These are phyloP conservation scores for Hemithea aestivaria DNA, from an alignment of 2,888 invertebrate species.

Conservation along the genomic window DNA sequence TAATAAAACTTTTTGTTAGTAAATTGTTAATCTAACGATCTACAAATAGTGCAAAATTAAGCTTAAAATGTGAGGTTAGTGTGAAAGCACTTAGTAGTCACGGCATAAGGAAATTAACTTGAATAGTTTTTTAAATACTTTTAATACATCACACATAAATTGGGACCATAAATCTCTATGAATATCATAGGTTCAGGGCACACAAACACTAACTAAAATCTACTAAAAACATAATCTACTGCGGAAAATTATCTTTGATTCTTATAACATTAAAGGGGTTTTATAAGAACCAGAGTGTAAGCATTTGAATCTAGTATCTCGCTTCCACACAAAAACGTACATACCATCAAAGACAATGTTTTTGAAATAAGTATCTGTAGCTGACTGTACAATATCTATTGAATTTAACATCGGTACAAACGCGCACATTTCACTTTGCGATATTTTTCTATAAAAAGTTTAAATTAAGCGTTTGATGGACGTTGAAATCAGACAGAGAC, in stretches of 20 bases:
- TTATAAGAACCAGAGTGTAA: constrained; percentile 6
- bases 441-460: too few relatives aligned
- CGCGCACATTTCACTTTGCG: too few relatives aligned
- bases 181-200: too few relatives aligned
- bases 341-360: not conserved
- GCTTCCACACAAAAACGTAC: not conserved
- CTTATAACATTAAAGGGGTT: not conserved
- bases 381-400: not conserved
- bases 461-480: too few relatives aligned
- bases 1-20: not conserved
- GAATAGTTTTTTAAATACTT: constrained; percentile 31
- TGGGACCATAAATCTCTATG: too few relatives aligned
- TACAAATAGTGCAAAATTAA: constrained; percentile 3
- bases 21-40: not conserved
- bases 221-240: constrained; percentile 1
- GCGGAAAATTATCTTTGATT: constrained; percentile 2
- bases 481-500: too few relatives aligned
- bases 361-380: constrained; percentile 1
- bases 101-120: too few relatives aligned
- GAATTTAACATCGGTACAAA: constrained; percentile 60
- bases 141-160: too few relatives aligned
- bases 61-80: constrained; percentile 20
- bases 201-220: too few relatives aligned
- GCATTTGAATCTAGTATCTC: not conserved
- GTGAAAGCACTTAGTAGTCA: constrained; percentile 40